Evolutionary conservation across 1,140 invertebrate genomes (phyloP).

Genomic region (Aphidius gifuensis): DNA sequence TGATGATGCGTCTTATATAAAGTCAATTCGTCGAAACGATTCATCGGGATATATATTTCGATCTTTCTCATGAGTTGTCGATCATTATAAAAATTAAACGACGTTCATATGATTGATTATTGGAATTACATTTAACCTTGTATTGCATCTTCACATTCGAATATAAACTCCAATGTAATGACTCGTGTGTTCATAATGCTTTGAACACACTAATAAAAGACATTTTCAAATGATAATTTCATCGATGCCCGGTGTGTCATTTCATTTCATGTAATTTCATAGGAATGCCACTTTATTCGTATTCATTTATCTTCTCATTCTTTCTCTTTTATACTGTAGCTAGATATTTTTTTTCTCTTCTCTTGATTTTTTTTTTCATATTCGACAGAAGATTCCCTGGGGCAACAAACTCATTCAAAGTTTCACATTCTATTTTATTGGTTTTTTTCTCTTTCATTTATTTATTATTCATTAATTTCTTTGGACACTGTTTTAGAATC

Average conservation of each 20-base stretch:
- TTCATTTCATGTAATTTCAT: constrained; percentile 54
- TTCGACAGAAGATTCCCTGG: constrained; percentile 23
- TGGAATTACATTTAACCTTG: constrained; percentile 46
- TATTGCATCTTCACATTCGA: constrained; percentile 5
- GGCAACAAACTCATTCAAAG: constrained; percentile 43
- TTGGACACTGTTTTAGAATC: no score
- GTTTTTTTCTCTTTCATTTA: constrained; percentile 12
- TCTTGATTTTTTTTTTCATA: constrained; percentile 17
- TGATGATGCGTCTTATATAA: no score
- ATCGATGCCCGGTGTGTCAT: constrained; percentile 45
- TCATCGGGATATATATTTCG: no score
- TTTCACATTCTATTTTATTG: constrained; percentile 3
- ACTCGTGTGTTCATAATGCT: constrained; percentile 1
- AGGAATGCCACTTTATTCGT: constrained; percentile 16
- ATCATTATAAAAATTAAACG: constrained; percentile 20
- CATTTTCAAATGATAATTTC: constrained; percentile 50
- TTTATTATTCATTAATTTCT: no score
- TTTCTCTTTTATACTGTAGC: background rate
- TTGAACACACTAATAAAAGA: constrained; percentile 46
- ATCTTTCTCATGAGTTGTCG: background rate
- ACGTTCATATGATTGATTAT: constrained; percentile 55
- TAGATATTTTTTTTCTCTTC: constrained; percentile 1
- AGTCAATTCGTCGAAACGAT: no score
- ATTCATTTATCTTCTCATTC: constrained; percentile 14
- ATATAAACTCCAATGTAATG: constrained; percentile 4